Evolutionary conservation across 2,888 invertebrate species (phyloP).

Genomic region (Actias luna): DNA sequence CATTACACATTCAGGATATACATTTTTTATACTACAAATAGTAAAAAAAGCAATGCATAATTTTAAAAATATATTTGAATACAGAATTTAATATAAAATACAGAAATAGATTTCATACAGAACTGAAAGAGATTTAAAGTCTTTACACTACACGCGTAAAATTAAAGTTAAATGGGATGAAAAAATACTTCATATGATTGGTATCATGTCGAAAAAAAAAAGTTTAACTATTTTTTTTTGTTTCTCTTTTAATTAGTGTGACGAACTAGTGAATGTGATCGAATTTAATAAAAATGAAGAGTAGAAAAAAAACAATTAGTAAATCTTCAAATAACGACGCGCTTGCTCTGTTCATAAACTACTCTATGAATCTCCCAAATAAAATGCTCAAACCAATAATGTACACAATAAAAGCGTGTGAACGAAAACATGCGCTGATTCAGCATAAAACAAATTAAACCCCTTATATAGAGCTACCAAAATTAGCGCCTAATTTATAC

Average conservation of each 20-base stretch:
- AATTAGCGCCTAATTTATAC: constrained; percentile 18
- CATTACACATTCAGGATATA: too few relatives aligned
- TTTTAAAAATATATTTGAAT: too few relatives aligned
- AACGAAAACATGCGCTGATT: constrained; percentile 58
- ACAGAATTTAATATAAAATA: too few relatives aligned
- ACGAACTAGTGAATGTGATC: too few relatives aligned
- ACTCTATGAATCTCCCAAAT: constrained; percentile 13
- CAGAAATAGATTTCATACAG: too few relatives aligned
- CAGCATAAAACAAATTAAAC: constrained; percentile 63
- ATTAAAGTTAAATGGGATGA: too few relatives aligned
- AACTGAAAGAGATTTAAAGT: too few relatives aligned
- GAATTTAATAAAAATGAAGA: background rate
- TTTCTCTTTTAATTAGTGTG: background rate
- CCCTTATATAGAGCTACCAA: constrained; percentile 23
- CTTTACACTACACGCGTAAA: too few relatives aligned
- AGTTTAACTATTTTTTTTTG: background rate
- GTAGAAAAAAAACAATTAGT: background rate
- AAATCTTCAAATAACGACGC: background rate
- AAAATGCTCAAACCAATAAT: constrained; percentile 38
- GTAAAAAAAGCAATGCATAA: too few relatives aligned
- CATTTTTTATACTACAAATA: too few relatives aligned
- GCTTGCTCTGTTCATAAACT: constrained; percentile 1
- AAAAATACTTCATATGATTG: background rate
- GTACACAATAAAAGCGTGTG: constrained; percentile 54
- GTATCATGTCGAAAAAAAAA: background rate